Conservation (phyloP, 2,888 invertebrate species). For the Blera fallax region DNA sequence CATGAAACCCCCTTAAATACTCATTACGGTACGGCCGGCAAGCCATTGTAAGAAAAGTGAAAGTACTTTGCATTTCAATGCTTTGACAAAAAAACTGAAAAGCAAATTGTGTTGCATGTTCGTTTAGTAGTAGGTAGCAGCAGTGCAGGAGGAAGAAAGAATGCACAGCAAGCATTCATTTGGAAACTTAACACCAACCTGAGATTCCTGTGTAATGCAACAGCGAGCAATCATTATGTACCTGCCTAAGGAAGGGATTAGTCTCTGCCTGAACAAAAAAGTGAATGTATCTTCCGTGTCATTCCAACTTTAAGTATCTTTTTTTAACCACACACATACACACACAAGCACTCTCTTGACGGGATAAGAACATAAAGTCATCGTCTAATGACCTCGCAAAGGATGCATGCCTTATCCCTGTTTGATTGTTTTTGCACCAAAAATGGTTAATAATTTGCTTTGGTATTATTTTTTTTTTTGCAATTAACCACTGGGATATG, state of each 20-base stretch:
- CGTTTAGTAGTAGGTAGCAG: neutral
- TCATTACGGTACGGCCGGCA: constrained; percentile 4
- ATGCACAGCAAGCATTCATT: neutral
- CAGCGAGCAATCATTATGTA: neutral
- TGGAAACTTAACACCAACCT: constrained; percentile 24
- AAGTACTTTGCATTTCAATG: constrained; percentile 39
- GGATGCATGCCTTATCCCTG: neutral
- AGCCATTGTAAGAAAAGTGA: constrained; percentile 35
- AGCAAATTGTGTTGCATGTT: constrained; percentile 8
- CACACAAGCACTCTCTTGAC: neutral
- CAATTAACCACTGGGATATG: constrained; percentile 70
- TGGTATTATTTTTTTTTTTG: constrained; percentile 36
- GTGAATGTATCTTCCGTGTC: neutral
- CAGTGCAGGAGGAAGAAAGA: constrained; percentile 3
- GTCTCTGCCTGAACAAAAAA: neutral
- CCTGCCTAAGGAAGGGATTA: neutral
- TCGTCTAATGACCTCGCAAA: neutral
- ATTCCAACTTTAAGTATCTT: neutral
- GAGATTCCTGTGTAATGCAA: constrained; percentile 6
- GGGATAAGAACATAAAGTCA: neutral
- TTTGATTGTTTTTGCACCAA: neutral
- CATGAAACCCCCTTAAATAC: constrained; percentile 5
- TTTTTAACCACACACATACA: neutral
- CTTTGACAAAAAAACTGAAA: neutral
- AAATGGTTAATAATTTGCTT: neutral